These are phyloP conservation scores for Denticeps clupeoides DNA, from an alignment of 2,797 vertebrate species.

Conservation along the genomic window DNA sequence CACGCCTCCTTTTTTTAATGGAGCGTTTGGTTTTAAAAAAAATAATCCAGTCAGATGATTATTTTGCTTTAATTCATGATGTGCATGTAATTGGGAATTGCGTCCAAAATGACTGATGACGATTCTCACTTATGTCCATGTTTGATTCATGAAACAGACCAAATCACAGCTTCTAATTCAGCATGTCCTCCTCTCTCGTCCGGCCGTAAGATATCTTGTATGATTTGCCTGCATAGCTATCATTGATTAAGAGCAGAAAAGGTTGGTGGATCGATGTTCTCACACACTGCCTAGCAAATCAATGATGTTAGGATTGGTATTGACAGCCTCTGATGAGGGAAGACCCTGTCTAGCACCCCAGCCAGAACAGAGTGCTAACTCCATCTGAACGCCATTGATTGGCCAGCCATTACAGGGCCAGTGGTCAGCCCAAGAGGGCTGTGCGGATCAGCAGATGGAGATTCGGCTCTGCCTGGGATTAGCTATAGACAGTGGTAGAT, in stretches of 20 bases:
- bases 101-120: not conserved
- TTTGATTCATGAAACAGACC: no score
- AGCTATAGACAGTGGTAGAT: slow-evolving; percentile 22
- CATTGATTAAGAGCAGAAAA: slow-evolving; percentile 49
- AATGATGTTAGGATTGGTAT: slow-evolving; percentile 22
- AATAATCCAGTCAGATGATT: no score
- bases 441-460: slow-evolving; percentile 33
- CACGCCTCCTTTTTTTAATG: no score
- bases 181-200: slow-evolving; percentile 33
- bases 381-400: slow-evolving; percentile 6
- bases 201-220: slow-evolving; percentile 10
- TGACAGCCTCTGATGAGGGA: slow-evolving; percentile 15
- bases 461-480: slow-evolving; percentile 17
- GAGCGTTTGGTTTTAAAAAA: no score
- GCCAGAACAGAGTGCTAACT: not conserved
- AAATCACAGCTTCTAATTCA: slow-evolving; percentile 8
- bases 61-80: no score
- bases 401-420: slow-evolving; percentile 15
- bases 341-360: slow-evolving; percentile 10
- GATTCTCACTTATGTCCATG: no score
- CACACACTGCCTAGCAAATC: slow-evolving; percentile 29
- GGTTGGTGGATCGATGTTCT: slow-evolving; percentile 42
- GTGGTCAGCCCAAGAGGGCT: slow-evolving; percentile 20
- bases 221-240: slow-evolving; percentile 16
- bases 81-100: not conserved